phyloP scores from a whole-genome alignment of 2,797 vertebrate genomes.

The Spea hammondii region DNA sequence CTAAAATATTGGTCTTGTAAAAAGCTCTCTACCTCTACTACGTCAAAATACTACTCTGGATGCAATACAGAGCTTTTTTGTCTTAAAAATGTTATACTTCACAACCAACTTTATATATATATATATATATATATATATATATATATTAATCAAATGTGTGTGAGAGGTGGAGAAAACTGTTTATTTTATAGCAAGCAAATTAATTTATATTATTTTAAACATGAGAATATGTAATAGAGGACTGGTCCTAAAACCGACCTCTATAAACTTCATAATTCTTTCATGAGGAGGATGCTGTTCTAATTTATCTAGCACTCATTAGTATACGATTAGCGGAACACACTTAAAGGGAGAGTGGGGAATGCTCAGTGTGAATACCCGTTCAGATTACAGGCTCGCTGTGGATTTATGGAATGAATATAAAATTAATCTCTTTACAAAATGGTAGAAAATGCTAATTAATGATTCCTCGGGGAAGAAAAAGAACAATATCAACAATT shows the following conservation, averaged over 20 bases:
- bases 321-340: constrained; percentile 56
- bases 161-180: constrained; percentile 1
- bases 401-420: constrained; percentile 34
- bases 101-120: not conserved
- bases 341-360: constrained; percentile 48
- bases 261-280: constrained; percentile 53
- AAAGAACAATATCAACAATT: constrained; percentile 16
- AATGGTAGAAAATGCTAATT: constrained; percentile 34
- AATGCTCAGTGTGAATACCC: constrained; percentile 37
- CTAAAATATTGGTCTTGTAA: no score
- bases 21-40: no score
- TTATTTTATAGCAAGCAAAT: constrained; percentile 40
- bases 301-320: constrained; percentile 54
- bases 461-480: constrained; percentile 7
- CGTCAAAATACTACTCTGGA: no score
- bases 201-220: constrained; percentile 36
- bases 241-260: constrained; percentile 42
- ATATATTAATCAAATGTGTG: constrained; percentile 5
- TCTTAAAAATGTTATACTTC: not conserved
- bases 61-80: not conserved
- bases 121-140: not conserved
- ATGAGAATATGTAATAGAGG: constrained; percentile 39
- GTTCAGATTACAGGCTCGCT: constrained; percentile 40
- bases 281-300: constrained; percentile 47
- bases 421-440: constrained; percentile 42